A percentile compares a stretch with the other conserved stretches of the same genome.
phyloP scores from a whole-genome alignment of 2,888 invertebrate species.

The Brenthis hecate region DNA sequence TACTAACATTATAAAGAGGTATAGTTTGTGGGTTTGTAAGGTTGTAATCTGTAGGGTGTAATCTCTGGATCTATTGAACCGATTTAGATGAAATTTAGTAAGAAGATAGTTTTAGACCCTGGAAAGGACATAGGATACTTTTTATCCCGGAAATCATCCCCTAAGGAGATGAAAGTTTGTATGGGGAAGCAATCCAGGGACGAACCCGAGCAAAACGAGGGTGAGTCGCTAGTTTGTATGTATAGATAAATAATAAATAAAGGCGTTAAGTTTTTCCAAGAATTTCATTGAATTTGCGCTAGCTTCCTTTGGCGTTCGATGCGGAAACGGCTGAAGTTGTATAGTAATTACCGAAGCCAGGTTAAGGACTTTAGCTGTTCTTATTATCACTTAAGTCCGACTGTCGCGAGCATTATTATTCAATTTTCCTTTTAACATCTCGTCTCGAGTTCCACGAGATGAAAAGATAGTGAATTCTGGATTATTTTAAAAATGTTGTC shows the following conservation, averaged over 20 bases:
- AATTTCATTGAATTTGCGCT: constrained; percentile 45
- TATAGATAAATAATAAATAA: constrained; percentile 14
- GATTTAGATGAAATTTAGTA: no score
- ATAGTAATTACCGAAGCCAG: constrained; percentile 54
- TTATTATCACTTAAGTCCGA: constrained; percentile 37
- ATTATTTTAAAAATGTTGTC: background rate
- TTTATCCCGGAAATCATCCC: no score
- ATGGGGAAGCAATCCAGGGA: no score
- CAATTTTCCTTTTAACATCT: constrained; percentile 31
- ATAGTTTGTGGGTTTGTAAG: no score
- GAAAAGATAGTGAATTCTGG: background rate
- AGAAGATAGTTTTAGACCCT: no score
- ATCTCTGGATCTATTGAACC: no score
- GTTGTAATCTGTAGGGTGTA: no score
- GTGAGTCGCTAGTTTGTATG: no score
- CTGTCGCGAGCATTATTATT: constrained; percentile 37
- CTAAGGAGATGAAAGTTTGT: no score
- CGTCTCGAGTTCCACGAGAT: background rate
- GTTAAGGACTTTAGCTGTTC: constrained; percentile 46
- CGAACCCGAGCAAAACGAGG: no score
- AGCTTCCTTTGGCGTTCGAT: constrained; percentile 50
- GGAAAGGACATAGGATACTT: no score
- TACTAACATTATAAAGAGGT: no score
- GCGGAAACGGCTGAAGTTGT: constrained; percentile 55
- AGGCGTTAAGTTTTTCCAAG: constrained; percentile 37